Percentiles rank a stretch among this genome's conserved stretches.
These are phyloP conservation scores for Physella acuta DNA, from an alignment of 1,140 invertebrate genomes.

Conservation along the genomic window DNA sequence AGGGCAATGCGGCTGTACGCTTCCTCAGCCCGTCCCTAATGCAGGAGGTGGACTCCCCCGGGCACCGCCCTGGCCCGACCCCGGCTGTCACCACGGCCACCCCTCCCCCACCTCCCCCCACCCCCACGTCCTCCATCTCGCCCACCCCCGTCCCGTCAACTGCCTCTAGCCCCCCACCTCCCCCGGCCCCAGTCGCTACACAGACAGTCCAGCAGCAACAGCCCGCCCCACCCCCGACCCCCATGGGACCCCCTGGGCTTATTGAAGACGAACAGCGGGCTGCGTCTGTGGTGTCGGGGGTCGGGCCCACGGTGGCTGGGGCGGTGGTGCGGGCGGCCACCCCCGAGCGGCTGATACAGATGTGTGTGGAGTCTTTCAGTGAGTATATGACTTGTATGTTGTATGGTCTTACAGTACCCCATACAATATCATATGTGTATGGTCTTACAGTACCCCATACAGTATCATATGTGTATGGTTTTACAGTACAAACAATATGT, in stretches of 20 bases:
- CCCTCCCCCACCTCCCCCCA: neutral
- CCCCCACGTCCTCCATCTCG: neutral
- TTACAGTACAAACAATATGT: too few relatives aligned
- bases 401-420: too few relatives aligned
- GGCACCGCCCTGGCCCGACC: neutral
- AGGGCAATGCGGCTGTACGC: neutral
- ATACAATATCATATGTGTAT: too few relatives aligned
- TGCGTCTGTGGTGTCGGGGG: slow-evolving; percentile 31
- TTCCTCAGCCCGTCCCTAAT: slow-evolving; percentile 2
- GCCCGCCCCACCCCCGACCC: neutral
- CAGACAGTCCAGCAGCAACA: neutral
- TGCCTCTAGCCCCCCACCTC: slow-evolving; percentile 2
- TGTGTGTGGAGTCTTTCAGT: slow-evolving; percentile 59
- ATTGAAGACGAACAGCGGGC: slow-evolving; percentile 18
- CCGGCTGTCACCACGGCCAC: slow-evolving; percentile 8
- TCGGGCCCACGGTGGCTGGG: slow-evolving; percentile 51
- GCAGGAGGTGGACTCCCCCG: slow-evolving; percentile 7
- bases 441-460: too few relatives aligned
- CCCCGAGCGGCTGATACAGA: slow-evolving; percentile 53
- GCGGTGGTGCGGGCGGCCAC: slow-evolving; percentile 53
- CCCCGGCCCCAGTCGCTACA: neutral
- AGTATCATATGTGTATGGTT: too few relatives aligned
- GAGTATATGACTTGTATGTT: too few relatives aligned
- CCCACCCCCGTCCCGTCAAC: neutral
- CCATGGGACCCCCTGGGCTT: slow-evolving; percentile 8